Base-by-base conservation (phyloP, 2,888 invertebrate genomes). In the Cremastobaeus sp. region DNA sequence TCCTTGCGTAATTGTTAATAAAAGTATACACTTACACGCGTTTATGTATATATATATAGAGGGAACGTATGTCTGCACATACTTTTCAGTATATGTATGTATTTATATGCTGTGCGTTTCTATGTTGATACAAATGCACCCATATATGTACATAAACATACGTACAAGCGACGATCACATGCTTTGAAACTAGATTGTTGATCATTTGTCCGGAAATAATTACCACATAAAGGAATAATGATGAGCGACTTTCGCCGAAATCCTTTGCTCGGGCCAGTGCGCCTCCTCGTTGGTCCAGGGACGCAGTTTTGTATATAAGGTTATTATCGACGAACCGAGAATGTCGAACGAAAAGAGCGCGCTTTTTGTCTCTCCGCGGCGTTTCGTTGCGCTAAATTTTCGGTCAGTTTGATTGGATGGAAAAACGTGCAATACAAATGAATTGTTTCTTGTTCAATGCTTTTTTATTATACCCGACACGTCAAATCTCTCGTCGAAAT, bases 161-260 rank as follows among this genome's bases (percentile, higher is more conserved):
- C 52, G 39, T 62, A 59, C 52, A 79, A 69, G 69, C 78, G 79
- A 75, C 59, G 74, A 76, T 77, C 73, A 72, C 77, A 77, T 79
- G 77, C 78, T 76, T 80, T 78, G 74, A 78, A 79, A 60, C 77
- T 79, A 83, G 80, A 82, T 83, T 83, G 82, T 84, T 83, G 82
- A 78, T 81, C 79, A 80, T 83, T 84, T 79, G 69, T 81, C 78
- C 78, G 62, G 30, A 17, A 18, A 17, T 80, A 77, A 79, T 83
- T 78, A 81, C 39, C 64, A 71, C n/a, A n/a, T 62, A 64, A 71
- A 74, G 74, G 59, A 66, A 78, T 64, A 65, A 75, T 74, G 77
- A 76, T 72, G 66, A 75, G 65, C 30, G 35, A 74, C 47, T 48
- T 39, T 39, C 9, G 32, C 32, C 47, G 32, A 47, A 47, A 48